Conservation (phyloP, 2,113 vertebrate species). For the Peromyscus maniculatus region DNA sequence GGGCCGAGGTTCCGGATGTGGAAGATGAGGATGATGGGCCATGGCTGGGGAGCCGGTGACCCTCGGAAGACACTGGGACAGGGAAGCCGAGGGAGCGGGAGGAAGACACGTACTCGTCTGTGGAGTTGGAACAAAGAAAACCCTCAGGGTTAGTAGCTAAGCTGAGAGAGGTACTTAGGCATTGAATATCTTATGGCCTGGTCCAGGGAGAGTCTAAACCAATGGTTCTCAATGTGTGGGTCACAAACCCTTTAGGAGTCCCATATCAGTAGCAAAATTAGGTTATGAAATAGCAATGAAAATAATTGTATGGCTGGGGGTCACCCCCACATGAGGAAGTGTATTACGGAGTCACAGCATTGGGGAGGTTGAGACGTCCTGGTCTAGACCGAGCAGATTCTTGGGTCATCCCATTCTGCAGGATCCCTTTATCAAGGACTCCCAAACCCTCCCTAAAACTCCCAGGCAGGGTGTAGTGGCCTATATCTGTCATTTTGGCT, state of each 20-base stretch:
- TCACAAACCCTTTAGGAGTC: neutral
- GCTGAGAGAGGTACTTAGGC: too few species aligned
- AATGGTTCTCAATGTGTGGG: neutral
- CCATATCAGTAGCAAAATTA: neutral
- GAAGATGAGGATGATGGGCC: neutral
- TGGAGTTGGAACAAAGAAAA: neutral
- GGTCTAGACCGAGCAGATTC: neutral
- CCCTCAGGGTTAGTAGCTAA: neutral
- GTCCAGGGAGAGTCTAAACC: neutral
- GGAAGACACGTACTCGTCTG: conserved; percentile 95
- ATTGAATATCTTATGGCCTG: too few species aligned
- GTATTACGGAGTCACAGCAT: neutral
- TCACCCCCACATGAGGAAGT: neutral
- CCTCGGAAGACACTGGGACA: conserved; percentile 62
- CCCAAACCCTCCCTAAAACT: neutral
- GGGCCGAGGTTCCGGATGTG: neutral
- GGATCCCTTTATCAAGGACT: too few species aligned
- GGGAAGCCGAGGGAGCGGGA: conserved; percentile 86
- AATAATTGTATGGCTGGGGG: neutral
- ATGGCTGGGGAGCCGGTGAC: conserved; percentile 43
- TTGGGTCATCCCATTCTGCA: neutral
- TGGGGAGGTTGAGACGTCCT: neutral
- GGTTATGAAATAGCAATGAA: neutral
- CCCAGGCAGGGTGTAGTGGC: too few species aligned
- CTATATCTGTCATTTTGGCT: neutral